Base-by-base conservation (phyloP, 2,888 invertebrate species). In the Callosobruchus maculatus region DNA sequence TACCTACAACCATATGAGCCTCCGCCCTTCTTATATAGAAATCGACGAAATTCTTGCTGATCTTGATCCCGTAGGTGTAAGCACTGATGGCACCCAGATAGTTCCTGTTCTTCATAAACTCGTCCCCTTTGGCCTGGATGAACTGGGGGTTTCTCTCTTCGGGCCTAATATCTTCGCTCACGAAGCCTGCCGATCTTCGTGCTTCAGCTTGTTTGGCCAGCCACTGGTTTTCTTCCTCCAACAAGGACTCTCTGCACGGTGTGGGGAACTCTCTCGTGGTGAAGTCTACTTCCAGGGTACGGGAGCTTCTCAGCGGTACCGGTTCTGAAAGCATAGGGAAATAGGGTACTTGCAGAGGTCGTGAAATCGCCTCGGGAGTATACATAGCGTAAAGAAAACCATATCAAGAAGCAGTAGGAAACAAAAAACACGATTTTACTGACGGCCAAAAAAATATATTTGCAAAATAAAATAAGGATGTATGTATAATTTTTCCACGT, bases 91-190 rank as follows among this genome's bases (percentile, higher is more conserved):
- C 96, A 0, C 93, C 95, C 74, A 93, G 88, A 84, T 92, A 94
- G 86, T 96, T 95, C 30, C 92, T 92, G 75, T 88, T 89, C 77
- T 91, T 90, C 85, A 94, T 92, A 85, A 96, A 94, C 76, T 93
- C 91, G 83, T 94, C 92, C 71, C 95, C 96, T 86, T 95, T 96
- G 76, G 92, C 92, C 82, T 94, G 92, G 74, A 96, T 90, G 92
- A 94, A 96, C 76, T 92, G 90, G 0, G 95, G 95, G 86, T 95
- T 94, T 79, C 92, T 92, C 85, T 96, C 96, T 83, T 96, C 95
- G 0, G 93, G 92, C 67, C 92, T 88, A 1, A 94, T 88, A 83
- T 94, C 93, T 83, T 93, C 92, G 9, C 92, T 91, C 0, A 91
- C 88, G 82, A 95, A 93, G 22, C 95, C 95, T 72, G 89, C 90